Evolutionary conservation across 2,113 vertebrate species (phyloP).

Genomic region (Cardinalis cardinalis): DNA sequence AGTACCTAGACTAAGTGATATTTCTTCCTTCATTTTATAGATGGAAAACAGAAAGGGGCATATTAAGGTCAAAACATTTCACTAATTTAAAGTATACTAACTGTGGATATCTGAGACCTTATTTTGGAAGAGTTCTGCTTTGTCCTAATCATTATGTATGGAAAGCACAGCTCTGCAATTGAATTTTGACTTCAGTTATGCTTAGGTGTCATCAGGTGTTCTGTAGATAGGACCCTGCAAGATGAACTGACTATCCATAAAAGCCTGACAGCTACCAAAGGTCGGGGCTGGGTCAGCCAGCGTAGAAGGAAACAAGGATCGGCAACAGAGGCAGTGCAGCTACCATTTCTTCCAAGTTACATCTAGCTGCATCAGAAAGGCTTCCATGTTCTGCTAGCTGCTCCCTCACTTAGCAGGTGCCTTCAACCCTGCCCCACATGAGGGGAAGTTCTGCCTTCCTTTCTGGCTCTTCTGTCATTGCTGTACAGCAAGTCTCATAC

Average conservation of each 20-base stretch:
- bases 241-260: neutral
- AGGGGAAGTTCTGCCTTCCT: neutral
- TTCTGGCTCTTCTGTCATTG: neutral
- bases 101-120: neutral
- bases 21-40: neutral
- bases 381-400: neutral
- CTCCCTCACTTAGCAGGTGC: neutral
- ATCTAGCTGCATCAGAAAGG: neutral
- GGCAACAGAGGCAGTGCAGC: neutral
- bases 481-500: neutral
- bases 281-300: neutral
- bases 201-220: neutral
- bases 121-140: neutral
- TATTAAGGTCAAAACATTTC: neutral
- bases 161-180: neutral
- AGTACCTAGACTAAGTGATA: neutral
- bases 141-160: rapidly evolving
- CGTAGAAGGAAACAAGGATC: neutral
- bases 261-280: neutral
- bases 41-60: neutral
- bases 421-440: rapidly evolving
- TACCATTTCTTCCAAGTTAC: neutral
- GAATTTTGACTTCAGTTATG: neutral
- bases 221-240: neutral
- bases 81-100: neutral